A percentile compares a stretch with the other conserved stretches of the same genome.
phyloP scores from a whole-genome alignment of 2,113 vertebrate genomes.

The Dasyurus viverrinus region DNA sequence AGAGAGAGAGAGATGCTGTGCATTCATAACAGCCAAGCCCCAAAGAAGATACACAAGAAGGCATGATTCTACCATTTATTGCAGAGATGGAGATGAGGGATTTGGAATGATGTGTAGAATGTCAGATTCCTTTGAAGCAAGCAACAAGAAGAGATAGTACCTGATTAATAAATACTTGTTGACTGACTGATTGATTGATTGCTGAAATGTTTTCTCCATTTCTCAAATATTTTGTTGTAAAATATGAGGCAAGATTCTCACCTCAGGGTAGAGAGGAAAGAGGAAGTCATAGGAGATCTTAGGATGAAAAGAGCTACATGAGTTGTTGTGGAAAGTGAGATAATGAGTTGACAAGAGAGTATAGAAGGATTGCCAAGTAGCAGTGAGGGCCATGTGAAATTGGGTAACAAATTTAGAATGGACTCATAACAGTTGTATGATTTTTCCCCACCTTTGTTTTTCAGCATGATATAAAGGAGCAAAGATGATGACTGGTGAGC shows the following conservation, averaged over 20 bases:
- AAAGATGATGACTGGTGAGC: neutral
- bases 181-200: neutral
- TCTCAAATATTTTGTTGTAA: too few species aligned
- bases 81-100: neutral
- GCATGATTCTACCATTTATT: neutral
- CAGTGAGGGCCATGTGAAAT: neutral
- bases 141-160: neutral
- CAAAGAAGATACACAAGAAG: neutral
- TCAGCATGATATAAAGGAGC: neutral
- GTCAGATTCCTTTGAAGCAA: neutral
- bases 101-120: neutral
- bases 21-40: neutral
- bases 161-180: neutral
- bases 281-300: neutral
- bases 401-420: neutral
- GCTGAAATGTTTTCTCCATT: neutral
- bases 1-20: neutral
- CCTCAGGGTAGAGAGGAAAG: neutral
- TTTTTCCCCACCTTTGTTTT: neutral
- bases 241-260: neutral
- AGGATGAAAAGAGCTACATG: neutral
- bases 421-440: neutral
- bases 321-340: neutral
- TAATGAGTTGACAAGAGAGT: neutral
- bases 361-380: neutral